These are phyloP conservation scores for Rhyacichthys aspro DNA, from an alignment of 2,797 vertebrate genomes.

Conservation along the genomic window DNA sequence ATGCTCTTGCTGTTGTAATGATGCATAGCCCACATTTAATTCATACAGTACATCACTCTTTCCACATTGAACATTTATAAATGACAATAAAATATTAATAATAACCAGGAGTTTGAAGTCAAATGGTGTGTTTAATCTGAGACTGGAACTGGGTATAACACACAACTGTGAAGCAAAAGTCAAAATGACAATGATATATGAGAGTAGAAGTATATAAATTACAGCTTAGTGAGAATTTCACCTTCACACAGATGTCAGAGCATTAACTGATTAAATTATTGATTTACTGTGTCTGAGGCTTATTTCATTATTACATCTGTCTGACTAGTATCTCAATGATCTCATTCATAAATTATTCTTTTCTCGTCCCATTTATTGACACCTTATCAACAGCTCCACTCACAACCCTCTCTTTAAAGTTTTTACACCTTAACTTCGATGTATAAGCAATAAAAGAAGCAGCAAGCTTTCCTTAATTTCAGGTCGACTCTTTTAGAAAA, in stretches of 20 bases:
- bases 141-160: no score
- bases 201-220: not conserved
- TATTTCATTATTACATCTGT: constrained; percentile 9
- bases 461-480: constrained; percentile 16
- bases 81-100: no score
- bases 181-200: not conserved
- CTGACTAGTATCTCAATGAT: not conserved
- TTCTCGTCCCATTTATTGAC: not conserved
- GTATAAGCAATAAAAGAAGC: not conserved
- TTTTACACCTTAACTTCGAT: not conserved
- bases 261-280: constrained; percentile 25
- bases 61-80: no score
- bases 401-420: constrained; percentile 1
- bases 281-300: constrained; percentile 22
- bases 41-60: no score
- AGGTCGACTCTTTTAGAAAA: constrained; percentile 34
- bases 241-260: constrained; percentile 15
- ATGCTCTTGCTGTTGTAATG: no score
- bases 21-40: no score
- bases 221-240: constrained; percentile 16
- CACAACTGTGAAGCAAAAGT: no score
- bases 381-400: not conserved
- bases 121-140: no score
- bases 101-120: no score
- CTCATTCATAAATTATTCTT: constrained; percentile 9